Evolutionary conservation across 2,113 vertebrate species (phyloP).

Genomic region (Notarius quadriscutis): DNA sequence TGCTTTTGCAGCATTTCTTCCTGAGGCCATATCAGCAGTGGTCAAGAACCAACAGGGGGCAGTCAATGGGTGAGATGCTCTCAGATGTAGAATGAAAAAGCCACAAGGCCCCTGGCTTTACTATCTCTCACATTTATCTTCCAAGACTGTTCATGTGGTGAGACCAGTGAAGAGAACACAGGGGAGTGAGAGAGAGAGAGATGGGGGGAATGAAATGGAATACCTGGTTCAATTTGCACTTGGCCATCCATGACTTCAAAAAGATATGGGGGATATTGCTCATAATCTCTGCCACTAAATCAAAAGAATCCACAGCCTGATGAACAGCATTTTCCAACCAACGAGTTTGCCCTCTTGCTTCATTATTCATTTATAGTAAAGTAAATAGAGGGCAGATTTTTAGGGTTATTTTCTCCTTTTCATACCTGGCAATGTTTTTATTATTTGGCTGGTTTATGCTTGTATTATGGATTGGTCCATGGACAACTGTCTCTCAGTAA

Average conservation of each 20-base stretch:
- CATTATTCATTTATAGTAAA: conserved; percentile 42
- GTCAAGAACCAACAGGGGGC: conserved; percentile 13
- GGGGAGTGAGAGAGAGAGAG: conserved; percentile 34
- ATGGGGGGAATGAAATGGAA: conserved; percentile 21
- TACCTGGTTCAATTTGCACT: conserved; percentile 50
- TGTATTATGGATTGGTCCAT: neutral
- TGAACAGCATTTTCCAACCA: conserved; percentile 50
- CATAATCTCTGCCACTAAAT: conserved; percentile 56
- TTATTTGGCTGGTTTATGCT: conserved; percentile 4
- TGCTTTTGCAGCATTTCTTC: conserved; percentile 15
- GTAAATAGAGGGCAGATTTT: conserved; percentile 36
- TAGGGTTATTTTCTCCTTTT: neutral
- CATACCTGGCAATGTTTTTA: neutral
- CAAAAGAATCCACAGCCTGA: conserved; percentile 45
- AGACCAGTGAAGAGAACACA: conserved; percentile 19
- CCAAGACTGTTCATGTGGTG: conserved; percentile 31
- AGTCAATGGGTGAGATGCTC: neutral
- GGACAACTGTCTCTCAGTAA: conserved; percentile 6
- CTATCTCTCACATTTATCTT: conserved; percentile 42
- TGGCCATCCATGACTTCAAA: conserved; percentile 54
- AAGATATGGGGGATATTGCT: conserved; percentile 51
- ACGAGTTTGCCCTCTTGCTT: conserved; percentile 31
- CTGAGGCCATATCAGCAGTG: neutral
- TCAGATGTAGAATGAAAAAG: conserved; percentile 33
- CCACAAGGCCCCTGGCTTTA: conserved; percentile 18